Percentiles rank a stretch among this genome's conserved stretches.
phyloP scores from a whole-genome alignment of 2,888 invertebrate species.

The Machimus atricapillus region DNA sequence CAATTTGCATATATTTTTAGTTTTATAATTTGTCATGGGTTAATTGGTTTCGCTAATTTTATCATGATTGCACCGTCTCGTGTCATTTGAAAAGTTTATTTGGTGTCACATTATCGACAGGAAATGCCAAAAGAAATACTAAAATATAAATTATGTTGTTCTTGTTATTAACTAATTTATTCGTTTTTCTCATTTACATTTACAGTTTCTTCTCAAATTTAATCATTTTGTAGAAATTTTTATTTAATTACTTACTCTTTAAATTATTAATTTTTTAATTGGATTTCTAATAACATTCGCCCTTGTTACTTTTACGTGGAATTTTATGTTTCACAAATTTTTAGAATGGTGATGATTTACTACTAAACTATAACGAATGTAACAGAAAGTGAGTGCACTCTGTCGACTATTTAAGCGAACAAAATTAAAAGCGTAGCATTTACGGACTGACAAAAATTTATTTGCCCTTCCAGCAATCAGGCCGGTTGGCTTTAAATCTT shows the following conservation, averaged over 20 bases:
- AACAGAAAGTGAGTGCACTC: slow-evolving; percentile 2
- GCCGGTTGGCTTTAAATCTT: not conserved
- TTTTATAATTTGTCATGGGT: not conserved
- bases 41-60: not conserved
- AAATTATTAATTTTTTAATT: slow-evolving; percentile 37
- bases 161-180: slow-evolving; percentile 33
- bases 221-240: slow-evolving; percentile 35
- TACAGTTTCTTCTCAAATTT: slow-evolving; percentile 36
- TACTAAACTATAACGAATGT: not conserved
- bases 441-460: not conserved
- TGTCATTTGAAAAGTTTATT: not conserved
- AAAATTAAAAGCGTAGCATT: slow-evolving; percentile 22
- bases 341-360: slow-evolving; percentile 32
- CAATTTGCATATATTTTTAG: not conserved
- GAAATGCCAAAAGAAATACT: not conserved
- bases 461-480: not conserved
- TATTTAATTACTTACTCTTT: slow-evolving; percentile 36
- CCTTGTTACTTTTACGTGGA: slow-evolving; percentile 26
- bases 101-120: not conserved
- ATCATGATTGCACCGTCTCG: not conserved
- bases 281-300: slow-evolving; percentile 36
- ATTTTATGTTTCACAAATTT: slow-evolving; percentile 17
- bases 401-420: slow-evolving; percentile 15
- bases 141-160: not conserved
- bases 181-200: slow-evolving; percentile 36